Conservation (phyloP, 2,888 invertebrate genomes). For the Hanleya hanleyi region DNA sequence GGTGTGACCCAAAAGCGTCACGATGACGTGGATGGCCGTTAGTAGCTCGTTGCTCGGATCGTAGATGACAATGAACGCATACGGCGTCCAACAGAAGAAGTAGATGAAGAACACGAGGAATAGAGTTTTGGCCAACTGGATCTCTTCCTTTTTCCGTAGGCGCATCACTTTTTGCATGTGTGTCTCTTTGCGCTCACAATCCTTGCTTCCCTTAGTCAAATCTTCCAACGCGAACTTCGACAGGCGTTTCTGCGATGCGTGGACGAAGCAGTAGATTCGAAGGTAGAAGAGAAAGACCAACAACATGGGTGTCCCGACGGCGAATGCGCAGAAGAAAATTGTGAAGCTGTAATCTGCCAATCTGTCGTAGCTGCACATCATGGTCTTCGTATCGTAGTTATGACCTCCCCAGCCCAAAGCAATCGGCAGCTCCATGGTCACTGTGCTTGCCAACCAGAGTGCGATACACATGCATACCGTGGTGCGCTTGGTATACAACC, state of each 20-base stretch:
- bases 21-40: constrained; percentile 44
- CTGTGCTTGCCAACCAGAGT: constrained; percentile 41
- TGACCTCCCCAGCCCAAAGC: constrained; percentile 53
- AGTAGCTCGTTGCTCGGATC: constrained; percentile 45
- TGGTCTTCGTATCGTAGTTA: constrained; percentile 50
- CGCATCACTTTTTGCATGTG: neutral
- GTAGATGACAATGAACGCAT: constrained; percentile 41
- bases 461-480: constrained; percentile 37
- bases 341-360: constrained; percentile 47
- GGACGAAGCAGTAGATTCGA: constrained; percentile 39
- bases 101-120: constrained; percentile 51
- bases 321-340: constrained; percentile 42
- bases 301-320: constrained; percentile 43
- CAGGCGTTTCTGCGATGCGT: constrained; percentile 22
- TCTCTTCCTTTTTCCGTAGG: constrained; percentile 35
- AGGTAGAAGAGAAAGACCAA: constrained; percentile 43
- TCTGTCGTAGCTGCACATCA: constrained; percentile 54
- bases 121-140: constrained; percentile 47
- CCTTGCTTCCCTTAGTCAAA: neutral
- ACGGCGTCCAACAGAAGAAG: constrained; percentile 50
- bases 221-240: neutral
- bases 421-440: constrained; percentile 48
- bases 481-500: constrained; percentile 42
- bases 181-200: neutral
- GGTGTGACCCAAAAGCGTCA: constrained; percentile 47